A percentile compares a stretch with the other conserved stretches of the same genome.
Conservation (phyloP, 2,113 vertebrate genomes). For the Cololabis saira region DNA sequence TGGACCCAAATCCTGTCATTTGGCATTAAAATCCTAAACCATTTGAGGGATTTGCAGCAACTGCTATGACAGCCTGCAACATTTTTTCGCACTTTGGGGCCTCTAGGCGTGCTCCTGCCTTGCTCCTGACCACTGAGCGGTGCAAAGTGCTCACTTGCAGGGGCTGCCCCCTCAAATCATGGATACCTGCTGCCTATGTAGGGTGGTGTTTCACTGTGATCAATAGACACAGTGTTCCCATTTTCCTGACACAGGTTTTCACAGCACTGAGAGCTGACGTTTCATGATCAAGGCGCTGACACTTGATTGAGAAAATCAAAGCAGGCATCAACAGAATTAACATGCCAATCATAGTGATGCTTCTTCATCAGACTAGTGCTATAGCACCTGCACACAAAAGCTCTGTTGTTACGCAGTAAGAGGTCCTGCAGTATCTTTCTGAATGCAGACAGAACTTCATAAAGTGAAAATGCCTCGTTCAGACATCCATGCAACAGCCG, state of each 20-base stretch:
- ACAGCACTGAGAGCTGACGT: slow-evolving; percentile 59
- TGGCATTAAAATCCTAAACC: neutral
- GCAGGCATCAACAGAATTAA: slow-evolving; percentile 58
- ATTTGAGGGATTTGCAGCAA: slow-evolving; percentile 17
- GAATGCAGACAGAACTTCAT: neutral
- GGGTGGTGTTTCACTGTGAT: slow-evolving; percentile 80
- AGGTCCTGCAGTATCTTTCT: neutral
- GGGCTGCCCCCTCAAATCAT: slow-evolving; percentile 16
- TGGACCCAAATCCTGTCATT: too few species aligned
- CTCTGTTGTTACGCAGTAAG: neutral
- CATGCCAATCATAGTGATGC: neutral
- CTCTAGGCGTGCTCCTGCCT: slow-evolving; percentile 5
- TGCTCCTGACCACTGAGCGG: slow-evolving; percentile 15
- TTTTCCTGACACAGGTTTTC: slow-evolving; percentile 83
- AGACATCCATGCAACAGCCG: slow-evolving; percentile 8
- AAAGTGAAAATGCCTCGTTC: neutral
- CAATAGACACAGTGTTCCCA: slow-evolving; percentile 79
- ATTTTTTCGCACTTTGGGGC: neutral
- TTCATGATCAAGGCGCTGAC: slow-evolving; percentile 64
- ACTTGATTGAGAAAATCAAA: slow-evolving; percentile 68
- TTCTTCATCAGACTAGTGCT: neutral
- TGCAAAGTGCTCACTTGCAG: slow-evolving; percentile 9
- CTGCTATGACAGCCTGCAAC: neutral
- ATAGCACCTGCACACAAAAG: neutral
- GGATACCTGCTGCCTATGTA: slow-evolving; percentile 47